These are phyloP conservation scores for Gasteruption jaculator DNA, from an alignment of 2,888 invertebrate genomes.

Conservation along the genomic window DNA sequence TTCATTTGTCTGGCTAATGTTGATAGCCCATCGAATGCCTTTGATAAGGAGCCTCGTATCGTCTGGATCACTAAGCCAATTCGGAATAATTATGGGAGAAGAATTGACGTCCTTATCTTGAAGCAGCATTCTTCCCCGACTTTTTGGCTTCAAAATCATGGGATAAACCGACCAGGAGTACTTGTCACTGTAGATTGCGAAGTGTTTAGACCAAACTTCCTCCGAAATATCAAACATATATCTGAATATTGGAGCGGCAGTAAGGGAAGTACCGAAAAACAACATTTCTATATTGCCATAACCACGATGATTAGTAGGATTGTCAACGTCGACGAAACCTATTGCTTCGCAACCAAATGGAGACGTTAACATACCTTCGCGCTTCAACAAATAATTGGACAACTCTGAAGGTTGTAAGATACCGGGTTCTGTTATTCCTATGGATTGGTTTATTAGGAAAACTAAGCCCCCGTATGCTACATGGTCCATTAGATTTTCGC, in stretches of 20 bases:
- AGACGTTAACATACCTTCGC: slow-evolving; percentile 56
- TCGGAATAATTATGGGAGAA: slow-evolving; percentile 62
- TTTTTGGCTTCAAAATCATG: slow-evolving; percentile 60
- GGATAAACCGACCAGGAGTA: slow-evolving; percentile 44
- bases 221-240: slow-evolving; percentile 71
- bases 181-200: slow-evolving; percentile 54
- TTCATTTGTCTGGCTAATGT: slow-evolving; percentile 55
- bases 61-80: slow-evolving; percentile 61
- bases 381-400: slow-evolving; percentile 13
- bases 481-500: slow-evolving; percentile 63
- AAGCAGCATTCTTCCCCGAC: slow-evolving; percentile 61
- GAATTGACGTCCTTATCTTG: slow-evolving; percentile 59
- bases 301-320: slow-evolving; percentile 55
- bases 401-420: slow-evolving; percentile 17
- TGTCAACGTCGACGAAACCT: slow-evolving; percentile 59
- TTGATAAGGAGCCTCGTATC: slow-evolving; percentile 59
- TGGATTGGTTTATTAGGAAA: slow-evolving; percentile 54
- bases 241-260: slow-evolving; percentile 37
- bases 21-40: slow-evolving; percentile 57
- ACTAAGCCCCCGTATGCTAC: slow-evolving; percentile 60
- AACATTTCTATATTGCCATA: slow-evolving; percentile 70
- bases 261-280: slow-evolving; percentile 59
- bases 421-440: slow-evolving; percentile 11
- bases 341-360: slow-evolving; percentile 60
- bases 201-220: slow-evolving; percentile 58